Percentiles rank a stretch among this genome's conserved stretches.
These are phyloP conservation scores for Leptinotarsa undecemlineata DNA, from an alignment of 1,140 invertebrate species.

Conservation along the genomic window DNA sequence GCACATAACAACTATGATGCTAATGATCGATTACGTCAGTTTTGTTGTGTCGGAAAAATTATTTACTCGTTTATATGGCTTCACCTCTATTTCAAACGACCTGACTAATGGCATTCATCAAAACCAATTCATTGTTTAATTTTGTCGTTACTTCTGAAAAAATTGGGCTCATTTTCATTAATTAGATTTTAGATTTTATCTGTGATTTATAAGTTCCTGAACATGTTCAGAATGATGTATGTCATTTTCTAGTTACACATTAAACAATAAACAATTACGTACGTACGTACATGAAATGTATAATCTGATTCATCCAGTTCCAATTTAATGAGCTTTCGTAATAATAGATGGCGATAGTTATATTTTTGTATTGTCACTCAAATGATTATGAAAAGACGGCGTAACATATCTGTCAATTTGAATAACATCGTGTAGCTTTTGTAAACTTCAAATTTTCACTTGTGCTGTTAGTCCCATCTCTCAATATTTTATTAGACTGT, in stretches of 20 bases:
- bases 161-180: not conserved
- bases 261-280: too few relatives aligned
- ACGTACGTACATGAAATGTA: too few relatives aligned
- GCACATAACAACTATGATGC: not conserved
- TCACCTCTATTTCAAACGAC: not conserved
- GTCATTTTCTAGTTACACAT: not conserved
- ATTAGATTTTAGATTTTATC: not conserved
- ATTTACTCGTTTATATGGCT: not conserved
- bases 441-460: too few relatives aligned
- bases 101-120: not conserved
- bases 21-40: not conserved
- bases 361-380: too few relatives aligned
- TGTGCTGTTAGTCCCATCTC: too few relatives aligned
- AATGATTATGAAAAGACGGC: too few relatives aligned
- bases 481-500: too few relatives aligned
- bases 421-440: too few relatives aligned
- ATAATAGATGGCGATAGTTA: too few relatives aligned
- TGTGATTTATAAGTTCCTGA: constrained; percentile 3
- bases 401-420: too few relatives aligned
- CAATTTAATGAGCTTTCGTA: too few relatives aligned
- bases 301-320: too few relatives aligned
- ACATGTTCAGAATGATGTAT: not conserved
- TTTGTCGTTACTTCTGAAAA: not conserved
- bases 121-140: not conserved
- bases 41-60: not conserved